Conservation (phyloP, 2,797 vertebrate species). For the Anolis apletophallus region DNA sequence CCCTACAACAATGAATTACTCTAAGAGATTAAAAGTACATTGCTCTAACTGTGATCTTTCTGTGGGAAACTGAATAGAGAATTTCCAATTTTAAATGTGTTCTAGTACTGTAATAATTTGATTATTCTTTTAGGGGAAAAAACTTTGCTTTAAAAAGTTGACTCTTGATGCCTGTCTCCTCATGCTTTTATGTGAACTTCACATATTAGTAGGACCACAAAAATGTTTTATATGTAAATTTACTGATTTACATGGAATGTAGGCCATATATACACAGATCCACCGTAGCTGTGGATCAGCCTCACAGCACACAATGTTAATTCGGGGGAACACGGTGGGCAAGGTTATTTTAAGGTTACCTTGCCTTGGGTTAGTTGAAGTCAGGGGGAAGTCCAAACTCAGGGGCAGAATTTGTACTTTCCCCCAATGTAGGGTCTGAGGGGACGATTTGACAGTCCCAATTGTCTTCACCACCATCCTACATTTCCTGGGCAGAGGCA, state of each 20-base stretch:
- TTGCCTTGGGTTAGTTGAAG: too few relatives aligned
- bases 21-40: constrained; percentile 64
- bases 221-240: neutral
- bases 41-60: constrained; percentile 51
- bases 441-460: too few relatives aligned
- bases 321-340: too few relatives aligned
- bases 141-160: neutral
- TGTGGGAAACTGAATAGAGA: constrained; percentile 42
- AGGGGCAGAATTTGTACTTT: too few relatives aligned
- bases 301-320: too few relatives aligned
- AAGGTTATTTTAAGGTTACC: too few relatives aligned
- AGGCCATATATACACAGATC: too few relatives aligned
- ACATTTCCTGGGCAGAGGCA: too few relatives aligned
- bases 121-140: neutral
- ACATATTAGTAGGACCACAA: neutral
- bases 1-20: constrained; percentile 61
- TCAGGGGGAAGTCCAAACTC: too few relatives aligned
- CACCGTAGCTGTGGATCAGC: too few relatives aligned
- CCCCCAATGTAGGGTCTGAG: too few relatives aligned
- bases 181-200: neutral
- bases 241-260: neutral
- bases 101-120: neutral
- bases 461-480: too few relatives aligned
- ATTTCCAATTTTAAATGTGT: neutral
- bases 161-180: neutral